Base-by-base conservation (phyloP, 1,140 invertebrate species). In the Schlechtendalia chinensis region DNA sequence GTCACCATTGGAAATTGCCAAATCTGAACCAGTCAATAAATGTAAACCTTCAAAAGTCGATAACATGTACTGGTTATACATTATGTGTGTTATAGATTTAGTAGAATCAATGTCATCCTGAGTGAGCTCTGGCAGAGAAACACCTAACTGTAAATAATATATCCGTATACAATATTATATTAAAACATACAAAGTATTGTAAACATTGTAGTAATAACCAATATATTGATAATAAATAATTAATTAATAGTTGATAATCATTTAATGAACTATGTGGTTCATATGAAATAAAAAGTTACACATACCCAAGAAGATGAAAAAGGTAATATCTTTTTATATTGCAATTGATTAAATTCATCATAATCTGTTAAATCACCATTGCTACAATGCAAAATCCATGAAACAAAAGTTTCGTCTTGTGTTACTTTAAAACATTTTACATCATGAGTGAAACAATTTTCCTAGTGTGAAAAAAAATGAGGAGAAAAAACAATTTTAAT, bases 11-110 rank as follows among this genome's bases (percentile, higher is more conserved):
- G 97, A 97, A 71, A 97, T 97, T 0, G 96, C 95, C 88, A 97
- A 90, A 86, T 97, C 94, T 24, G 94, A 95, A 6, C 95, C 92
- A 80, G 97, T 93, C 1, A 97, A 85, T 95, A 97, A 97, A 83
- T 93, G 92, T 80, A 97, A 94, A 84, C 97, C 94, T 86, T 97
- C 95, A 87, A 98, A 97, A 1, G 92, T 96, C 96, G 96, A 97
- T 0, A 95, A 89, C 5, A 96, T 91, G 84, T 96, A 96, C 72
- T 94, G 87, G 0, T 89, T 87, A 84, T 89, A 90, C 83, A 87
- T 87, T 14, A 11, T 16, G 54, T 87, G 87, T 84, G 91, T 92
- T 24, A 86, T 87, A 81, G 88, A 87, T 1, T 90, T 90, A 85
- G 92, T 89, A 0, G 93, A 92, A 50, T 92, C 86, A 84, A 90